phyloP scores from a whole-genome alignment of 92 coral and sea anemone genomes.

The Desmophyllum pertusum region DNA sequence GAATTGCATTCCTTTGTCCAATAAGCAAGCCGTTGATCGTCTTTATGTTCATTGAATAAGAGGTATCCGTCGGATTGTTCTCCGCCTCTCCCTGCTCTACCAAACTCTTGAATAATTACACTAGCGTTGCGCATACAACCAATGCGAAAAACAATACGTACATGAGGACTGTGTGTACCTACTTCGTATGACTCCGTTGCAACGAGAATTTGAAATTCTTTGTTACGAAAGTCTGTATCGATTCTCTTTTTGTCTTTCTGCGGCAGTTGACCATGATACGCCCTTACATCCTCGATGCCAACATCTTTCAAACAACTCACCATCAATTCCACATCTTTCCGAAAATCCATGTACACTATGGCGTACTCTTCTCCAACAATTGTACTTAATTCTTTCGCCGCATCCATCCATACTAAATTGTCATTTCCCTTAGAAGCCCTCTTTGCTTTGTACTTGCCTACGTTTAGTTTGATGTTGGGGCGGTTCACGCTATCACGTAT shows the following conservation, averaged over 20 bases:
- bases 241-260: slow-evolving; percentile 40
- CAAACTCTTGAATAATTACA: slow-evolving; percentile 61
- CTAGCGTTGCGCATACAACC: slow-evolving; percentile 64
- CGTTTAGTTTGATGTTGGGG: slow-evolving; percentile 36
- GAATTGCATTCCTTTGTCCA: slow-evolving; percentile 29
- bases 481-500: slow-evolving; percentile 26
- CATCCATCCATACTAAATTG: slow-evolving; percentile 2
- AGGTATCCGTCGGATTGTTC: slow-evolving; percentile 41
- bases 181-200: slow-evolving; percentile 67
- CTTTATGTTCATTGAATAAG: slow-evolving; percentile 42
- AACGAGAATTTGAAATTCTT: slow-evolving; percentile 53
- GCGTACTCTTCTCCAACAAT: slow-evolving; percentile 43
- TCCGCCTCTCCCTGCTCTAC: slow-evolving; percentile 59
- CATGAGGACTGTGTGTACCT: slow-evolving; percentile 67
- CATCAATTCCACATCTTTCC: slow-evolving; percentile 44
- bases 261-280: slow-evolving; percentile 38
- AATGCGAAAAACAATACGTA: slow-evolving; percentile 31
- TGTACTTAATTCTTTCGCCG: slow-evolving; percentile 28
- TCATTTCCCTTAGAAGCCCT: background rate
- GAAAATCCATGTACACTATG: slow-evolving; percentile 52
- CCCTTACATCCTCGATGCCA: slow-evolving; percentile 40
- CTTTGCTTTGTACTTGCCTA: slow-evolving; percentile 22
- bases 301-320: background rate
- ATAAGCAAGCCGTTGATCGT: slow-evolving; percentile 52
- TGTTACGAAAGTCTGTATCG: slow-evolving; percentile 30